A percentile compares a stretch with the other conserved stretches of the same genome.
phyloP scores from a whole-genome alignment of 2,888 invertebrate species.

The Physocephala rufipes region DNA sequence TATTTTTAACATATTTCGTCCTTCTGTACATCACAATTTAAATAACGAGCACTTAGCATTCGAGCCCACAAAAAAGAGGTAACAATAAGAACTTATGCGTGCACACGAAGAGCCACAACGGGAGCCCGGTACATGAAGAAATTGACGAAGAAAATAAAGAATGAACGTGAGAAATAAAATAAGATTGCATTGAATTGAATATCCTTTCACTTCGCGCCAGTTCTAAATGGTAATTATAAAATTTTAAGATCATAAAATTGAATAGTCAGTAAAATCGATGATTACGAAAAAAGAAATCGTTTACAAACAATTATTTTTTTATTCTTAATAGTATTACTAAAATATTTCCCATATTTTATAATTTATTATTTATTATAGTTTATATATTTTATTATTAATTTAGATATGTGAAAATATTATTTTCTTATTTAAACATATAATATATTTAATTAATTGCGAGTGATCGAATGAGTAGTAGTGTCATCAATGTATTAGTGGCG shows the following conservation, averaged over 20 bases:
- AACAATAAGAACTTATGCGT: conserved; percentile 3
- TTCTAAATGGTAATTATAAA: conserved; percentile 16
- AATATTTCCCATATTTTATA: no score
- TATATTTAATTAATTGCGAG: no score
- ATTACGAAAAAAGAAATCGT: not conserved
- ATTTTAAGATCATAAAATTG: conserved; percentile 2
- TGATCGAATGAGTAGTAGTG: no score
- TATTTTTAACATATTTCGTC: no score
- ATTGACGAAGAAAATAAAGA: not conserved
- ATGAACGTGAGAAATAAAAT: not conserved
- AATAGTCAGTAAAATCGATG: not conserved
- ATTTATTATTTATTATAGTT: no score
- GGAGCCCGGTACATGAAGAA: conserved; percentile 1
- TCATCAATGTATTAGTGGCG: conserved; percentile 1
- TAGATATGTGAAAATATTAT: not conserved
- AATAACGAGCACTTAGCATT: no score
- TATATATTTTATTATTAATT: not conserved
- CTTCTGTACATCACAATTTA: no score
- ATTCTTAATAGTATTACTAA: no score
- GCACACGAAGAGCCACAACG: not conserved
- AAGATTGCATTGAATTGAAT: not conserved
- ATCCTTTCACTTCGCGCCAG: conserved; percentile 20
- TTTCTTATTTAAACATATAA: no score
- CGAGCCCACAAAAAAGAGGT: not conserved
- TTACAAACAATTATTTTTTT: no score